Evolutionary conservation across 2,113 vertebrate species (phyloP).

Genomic region (Antigone vipio): DNA sequence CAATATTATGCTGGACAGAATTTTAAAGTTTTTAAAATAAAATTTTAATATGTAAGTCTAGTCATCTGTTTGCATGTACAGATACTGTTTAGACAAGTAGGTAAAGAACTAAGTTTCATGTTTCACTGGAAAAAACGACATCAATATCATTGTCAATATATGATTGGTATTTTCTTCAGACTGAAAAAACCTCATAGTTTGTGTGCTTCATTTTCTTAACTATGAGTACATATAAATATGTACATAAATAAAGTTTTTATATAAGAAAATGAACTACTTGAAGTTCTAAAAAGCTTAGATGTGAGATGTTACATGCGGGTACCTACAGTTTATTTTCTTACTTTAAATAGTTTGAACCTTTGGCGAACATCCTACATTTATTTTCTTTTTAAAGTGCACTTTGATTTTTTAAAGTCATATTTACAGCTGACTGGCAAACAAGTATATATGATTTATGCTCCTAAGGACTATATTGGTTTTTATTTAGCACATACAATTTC

Average conservation of each 20-base stretch:
- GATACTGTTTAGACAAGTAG: neutral
- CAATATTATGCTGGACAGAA: neutral
- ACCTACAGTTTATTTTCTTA: neutral
- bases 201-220: neutral
- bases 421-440: neutral
- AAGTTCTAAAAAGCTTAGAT: neutral
- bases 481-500: neutral
- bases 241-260: neutral
- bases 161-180: neutral
- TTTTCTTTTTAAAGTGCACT: neutral
- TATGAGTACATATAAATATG: neutral
- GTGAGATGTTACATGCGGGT: neutral
- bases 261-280: neutral
- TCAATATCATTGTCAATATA: fast-evolving
- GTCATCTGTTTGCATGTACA: neutral
- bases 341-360: neutral
- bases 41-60: neutral
- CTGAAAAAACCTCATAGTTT: neutral
- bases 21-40: neutral
- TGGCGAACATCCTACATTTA: fast-evolving
- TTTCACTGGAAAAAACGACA: neutral
- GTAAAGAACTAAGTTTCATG: neutral
- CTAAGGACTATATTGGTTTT: neutral
- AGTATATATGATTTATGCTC: neutral
- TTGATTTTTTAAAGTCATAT: neutral